phyloP scores from a whole-genome alignment of 1,140 invertebrate genomes.

The Halictus rubicundus region DNA sequence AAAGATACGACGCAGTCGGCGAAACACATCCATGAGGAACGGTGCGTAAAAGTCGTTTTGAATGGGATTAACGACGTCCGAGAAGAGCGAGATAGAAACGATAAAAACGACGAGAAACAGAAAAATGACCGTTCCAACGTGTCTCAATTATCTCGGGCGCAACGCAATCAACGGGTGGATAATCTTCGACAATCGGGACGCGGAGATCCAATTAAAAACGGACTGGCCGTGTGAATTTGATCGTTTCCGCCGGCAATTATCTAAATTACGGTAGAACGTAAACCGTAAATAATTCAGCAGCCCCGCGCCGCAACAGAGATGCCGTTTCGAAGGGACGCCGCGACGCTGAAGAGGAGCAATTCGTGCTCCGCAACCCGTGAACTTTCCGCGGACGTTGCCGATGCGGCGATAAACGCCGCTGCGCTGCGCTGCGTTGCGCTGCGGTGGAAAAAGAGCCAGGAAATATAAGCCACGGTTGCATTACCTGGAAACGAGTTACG shows the following conservation, averaged over 20 bases:
- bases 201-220: conserved; percentile 17
- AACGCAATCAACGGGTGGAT: background rate
- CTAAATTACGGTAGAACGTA: background rate
- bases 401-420: conserved; percentile 39
- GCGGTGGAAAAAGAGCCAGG: conserved; percentile 8
- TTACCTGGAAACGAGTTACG: conserved; percentile 47
- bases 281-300: background rate
- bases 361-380: conserved; percentile 43
- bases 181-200: background rate
- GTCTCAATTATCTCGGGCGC: background rate
- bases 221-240: conserved; percentile 22
- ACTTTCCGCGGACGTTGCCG: conserved; percentile 25
- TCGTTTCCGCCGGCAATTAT: conserved; percentile 13
- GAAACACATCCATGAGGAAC: too few relatives aligned
- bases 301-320: too few relatives aligned
- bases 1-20: too few relatives aligned
- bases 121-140: too few relatives aligned
- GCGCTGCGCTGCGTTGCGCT: too few relatives aligned
- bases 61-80: too few relatives aligned
- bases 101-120: too few relatives aligned
- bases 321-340: background rate
- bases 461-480: conserved; percentile 51
- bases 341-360: conserved; percentile 10
- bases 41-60: too few relatives aligned
- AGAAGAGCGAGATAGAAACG: too few relatives aligned